Evolutionary conservation across 2,888 invertebrate genomes (phyloP).

Genomic region (Eucera pruinosa): DNA sequence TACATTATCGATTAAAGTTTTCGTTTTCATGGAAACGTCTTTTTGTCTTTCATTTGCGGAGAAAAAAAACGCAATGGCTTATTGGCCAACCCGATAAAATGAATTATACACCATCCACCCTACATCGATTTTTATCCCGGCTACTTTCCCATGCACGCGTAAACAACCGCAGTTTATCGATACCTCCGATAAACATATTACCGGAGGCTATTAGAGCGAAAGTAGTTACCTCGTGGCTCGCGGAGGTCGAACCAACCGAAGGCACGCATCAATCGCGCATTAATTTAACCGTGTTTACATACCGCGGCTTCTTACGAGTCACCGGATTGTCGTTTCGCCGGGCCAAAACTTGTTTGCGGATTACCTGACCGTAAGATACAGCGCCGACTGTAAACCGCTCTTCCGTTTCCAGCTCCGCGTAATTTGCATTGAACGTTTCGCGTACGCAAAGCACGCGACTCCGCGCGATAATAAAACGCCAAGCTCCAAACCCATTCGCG

Average conservation of each 20-base stretch:
- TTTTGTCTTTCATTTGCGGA: too few relatives aligned
- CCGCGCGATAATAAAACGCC: not conserved
- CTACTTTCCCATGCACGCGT: too few relatives aligned
- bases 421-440: slow-evolving; percentile 7
- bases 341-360: slow-evolving; percentile 5
- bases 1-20: too few relatives aligned
- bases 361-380: too few relatives aligned
- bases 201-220: not conserved
- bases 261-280: not conserved
- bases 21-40: too few relatives aligned
- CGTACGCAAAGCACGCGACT: not conserved
- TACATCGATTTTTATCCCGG: too few relatives aligned
- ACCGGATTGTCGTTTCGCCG: not conserved
- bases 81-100: too few relatives aligned
- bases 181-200: too few relatives aligned
- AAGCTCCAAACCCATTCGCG: not conserved
- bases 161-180: too few relatives aligned
- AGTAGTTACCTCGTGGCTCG: not conserved
- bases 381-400: not conserved
- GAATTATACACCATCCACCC: too few relatives aligned
- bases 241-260: not conserved
- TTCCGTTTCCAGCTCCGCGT: not conserved
- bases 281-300: slow-evolving; percentile 27
- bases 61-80: too few relatives aligned
- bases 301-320: not conserved